phyloP scores from a whole-genome alignment of 2,113 vertebrate species.

The Ptilorrhoa leucosticta region DNA sequence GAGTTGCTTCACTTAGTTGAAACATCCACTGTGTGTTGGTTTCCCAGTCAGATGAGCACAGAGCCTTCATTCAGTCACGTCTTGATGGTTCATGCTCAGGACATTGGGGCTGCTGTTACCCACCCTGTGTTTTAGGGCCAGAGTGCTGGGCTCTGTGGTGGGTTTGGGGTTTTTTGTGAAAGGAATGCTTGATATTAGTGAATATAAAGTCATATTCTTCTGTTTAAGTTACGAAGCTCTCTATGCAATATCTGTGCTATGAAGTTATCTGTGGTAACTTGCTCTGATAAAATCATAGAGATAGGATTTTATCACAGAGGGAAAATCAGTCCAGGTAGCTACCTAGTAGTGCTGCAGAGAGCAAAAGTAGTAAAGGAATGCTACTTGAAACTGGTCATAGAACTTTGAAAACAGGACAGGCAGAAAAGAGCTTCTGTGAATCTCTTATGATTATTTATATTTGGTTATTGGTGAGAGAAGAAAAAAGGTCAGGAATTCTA shows the following conservation, averaged over 20 bases:
- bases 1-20: neutral
- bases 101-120: neutral
- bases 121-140: neutral
- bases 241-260: neutral
- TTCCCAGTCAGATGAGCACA: accelerated
- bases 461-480: neutral
- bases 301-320: neutral
- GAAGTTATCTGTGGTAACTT: neutral
- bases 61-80: neutral
- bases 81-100: neutral
- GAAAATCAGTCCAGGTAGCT: neutral
- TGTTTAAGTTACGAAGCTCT: neutral
- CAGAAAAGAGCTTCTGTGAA: neutral
- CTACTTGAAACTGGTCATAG: neutral
- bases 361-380: neutral
- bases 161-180: neutral
- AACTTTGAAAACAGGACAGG: neutral
- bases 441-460: neutral
- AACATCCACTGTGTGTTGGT: neutral
- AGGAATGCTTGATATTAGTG: neutral
- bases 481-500: neutral
- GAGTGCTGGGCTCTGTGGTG: neutral
- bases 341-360: neutral
- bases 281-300: neutral
- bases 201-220: neutral